These are phyloP conservation scores for Odontocerum albicorne DNA, from an alignment of 2,888 invertebrate species.

Conservation along the genomic window DNA sequence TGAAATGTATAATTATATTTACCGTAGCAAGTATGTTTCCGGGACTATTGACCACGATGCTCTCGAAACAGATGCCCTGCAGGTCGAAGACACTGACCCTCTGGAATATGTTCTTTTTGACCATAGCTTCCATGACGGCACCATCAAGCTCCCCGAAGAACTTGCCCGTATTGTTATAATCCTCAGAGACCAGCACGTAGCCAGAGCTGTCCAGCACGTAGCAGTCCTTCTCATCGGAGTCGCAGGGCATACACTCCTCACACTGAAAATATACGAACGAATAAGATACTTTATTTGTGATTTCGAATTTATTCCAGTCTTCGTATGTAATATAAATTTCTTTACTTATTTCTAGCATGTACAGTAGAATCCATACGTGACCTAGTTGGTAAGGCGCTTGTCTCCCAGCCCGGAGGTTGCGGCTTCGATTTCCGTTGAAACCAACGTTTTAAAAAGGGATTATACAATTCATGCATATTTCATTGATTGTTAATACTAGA, in stretches of 20 bases:
- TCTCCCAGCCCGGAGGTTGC: no score
- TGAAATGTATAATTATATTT: conserved; percentile 34
- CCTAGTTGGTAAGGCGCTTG: no score
- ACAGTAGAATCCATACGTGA: no score
- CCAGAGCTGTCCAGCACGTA: conserved; percentile 92
- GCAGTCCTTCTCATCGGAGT: conserved; percentile 70
- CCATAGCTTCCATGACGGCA: conserved; percentile 74
- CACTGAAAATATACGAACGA: conserved; percentile 52
- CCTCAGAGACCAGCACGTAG: conserved; percentile 76
- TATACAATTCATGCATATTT: no score
- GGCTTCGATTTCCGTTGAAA: no score
- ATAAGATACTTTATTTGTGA: no score
- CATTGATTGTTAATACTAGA: no score
- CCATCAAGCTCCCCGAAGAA: conserved; percentile 86
- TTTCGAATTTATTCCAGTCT: no score
- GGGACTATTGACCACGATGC: conserved; percentile 43
- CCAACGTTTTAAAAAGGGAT: no score
- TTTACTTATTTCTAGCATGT: no score
- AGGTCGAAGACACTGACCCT: conserved; percentile 81
- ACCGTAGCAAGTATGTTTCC: conserved; percentile 45
- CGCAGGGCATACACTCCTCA: conserved; percentile 55
- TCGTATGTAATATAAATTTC: no score
- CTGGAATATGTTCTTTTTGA: conserved; percentile 71
- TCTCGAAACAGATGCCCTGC: conserved; percentile 73
- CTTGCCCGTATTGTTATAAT: conserved; percentile 68